Evolutionary conservation across 2,113 vertebrate species (phyloP), one percentile per base, ranked within the genome.

Genomic region (Aythya baeri): DNA sequence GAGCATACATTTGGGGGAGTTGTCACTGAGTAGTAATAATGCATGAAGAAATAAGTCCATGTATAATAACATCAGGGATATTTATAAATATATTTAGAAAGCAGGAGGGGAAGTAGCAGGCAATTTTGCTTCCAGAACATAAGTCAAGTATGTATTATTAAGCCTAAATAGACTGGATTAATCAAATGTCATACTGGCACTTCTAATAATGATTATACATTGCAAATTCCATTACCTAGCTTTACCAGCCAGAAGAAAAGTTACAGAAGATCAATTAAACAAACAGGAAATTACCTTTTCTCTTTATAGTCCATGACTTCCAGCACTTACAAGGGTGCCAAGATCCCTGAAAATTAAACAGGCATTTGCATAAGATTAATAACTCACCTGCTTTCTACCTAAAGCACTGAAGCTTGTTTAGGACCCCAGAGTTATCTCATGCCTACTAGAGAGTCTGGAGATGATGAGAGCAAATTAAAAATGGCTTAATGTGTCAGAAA

Each of bases 111-210:
- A 75, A 95, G 83, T 63, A 83, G 38, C 65, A 94, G 71, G 78
- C 66, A 93, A 88, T 96, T 96, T 88, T 88, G 75, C 86, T 95
- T 74, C 88, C 83, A 95, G 88, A 95, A 90, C 72, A 55, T 95
- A 96, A 85, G 89, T 85, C 79, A 86, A 93, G 89, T 82, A 86
- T 95, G 74, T 92, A 83, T 92, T 95, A 96, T 95, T 86, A 96
- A 91, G 70, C 83, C 83, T 95, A 96, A 98, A 94, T 87, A 96
- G 93, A 93, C 80, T 49, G 41, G 78, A 94, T 97, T 97, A 97
- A 98, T 97, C 96, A 97, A 97, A 96, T 97, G 95, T 96, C 95
- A 94, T 74, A 75, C 91, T 97, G 94, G 85, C 92, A 96, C 96
- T 97, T 96, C 94, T 96, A 93, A 97, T 96, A 94, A 94, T 86